phyloP scores from a whole-genome alignment of 2,113 vertebrate species.

The Clarias gariepinus region DNA sequence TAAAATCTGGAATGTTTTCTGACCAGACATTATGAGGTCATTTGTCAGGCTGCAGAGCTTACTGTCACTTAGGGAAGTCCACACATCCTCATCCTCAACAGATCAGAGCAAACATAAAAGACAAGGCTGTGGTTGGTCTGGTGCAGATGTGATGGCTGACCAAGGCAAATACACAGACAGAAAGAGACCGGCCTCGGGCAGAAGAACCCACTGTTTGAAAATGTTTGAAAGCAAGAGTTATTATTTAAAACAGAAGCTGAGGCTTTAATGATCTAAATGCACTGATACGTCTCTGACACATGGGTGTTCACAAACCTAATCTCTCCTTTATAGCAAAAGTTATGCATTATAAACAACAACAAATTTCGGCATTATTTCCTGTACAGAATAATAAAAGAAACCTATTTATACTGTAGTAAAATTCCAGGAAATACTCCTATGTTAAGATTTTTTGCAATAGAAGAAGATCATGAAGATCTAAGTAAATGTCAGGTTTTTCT shows the following conservation, averaged over 20 bases:
- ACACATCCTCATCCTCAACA: background rate
- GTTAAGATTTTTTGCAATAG: too few relatives aligned
- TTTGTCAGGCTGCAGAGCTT: background rate
- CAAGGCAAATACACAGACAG: slow-evolving; percentile 28
- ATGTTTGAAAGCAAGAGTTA: too few relatives aligned
- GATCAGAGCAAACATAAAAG: slow-evolving; percentile 1
- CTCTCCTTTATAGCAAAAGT: background rate
- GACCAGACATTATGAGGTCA: background rate
- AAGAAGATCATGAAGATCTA: background rate
- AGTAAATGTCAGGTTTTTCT: background rate
- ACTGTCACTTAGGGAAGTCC: background rate
- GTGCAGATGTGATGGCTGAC: slow-evolving; percentile 38
- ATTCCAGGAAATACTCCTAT: too few relatives aligned
- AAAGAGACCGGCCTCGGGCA: too few relatives aligned
- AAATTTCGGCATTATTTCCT: background rate
- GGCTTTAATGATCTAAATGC: background rate
- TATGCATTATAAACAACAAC: background rate
- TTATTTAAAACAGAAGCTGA: background rate
- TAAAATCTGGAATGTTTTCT: background rate
- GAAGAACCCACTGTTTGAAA: too few relatives aligned
- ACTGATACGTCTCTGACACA: background rate
- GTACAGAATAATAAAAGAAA: background rate
- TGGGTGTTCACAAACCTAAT: background rate
- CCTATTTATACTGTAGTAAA: background rate
- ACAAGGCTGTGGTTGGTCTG: background rate